These are phyloP conservation scores for Perccottus glenii DNA, from an alignment of 2,113 vertebrate species.

Conservation along the genomic window DNA sequence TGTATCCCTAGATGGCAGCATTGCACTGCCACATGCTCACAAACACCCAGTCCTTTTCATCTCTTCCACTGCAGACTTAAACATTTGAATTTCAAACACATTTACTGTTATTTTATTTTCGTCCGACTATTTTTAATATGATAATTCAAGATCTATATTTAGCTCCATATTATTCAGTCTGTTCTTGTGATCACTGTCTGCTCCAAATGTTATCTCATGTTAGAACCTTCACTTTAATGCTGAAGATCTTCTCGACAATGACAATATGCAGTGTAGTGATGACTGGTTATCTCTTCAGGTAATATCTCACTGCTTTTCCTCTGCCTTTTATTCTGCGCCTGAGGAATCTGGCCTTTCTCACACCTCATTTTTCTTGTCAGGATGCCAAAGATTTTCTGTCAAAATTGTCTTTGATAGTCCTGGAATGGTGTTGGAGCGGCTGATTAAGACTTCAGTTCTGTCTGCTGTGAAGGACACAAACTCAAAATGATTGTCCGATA, in stretches of 20 bases:
- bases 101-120: constrained; percentile 40
- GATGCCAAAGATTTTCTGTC: constrained; percentile 49
- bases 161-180: constrained; percentile 31
- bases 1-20: constrained; percentile 36
- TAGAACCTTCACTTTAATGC: background rate
- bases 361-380: constrained; percentile 36
- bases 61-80: constrained; percentile 1
- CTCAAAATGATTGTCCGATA: constrained; percentile 31
- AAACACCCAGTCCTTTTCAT: background rate
- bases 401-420: constrained; percentile 41
- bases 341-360: constrained; percentile 16
- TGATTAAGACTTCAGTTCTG: constrained; percentile 46
- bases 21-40: constrained; percentile 10
- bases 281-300: constrained; percentile 13
- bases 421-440: constrained; percentile 32
- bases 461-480: constrained; percentile 11
- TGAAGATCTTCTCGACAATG: constrained; percentile 7
- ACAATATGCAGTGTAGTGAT: constrained; percentile 12
- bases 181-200: constrained; percentile 12
- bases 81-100: constrained; percentile 56
- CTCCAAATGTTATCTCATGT: background rate
- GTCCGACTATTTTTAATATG: constrained; percentile 31
- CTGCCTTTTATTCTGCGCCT: constrained; percentile 18
- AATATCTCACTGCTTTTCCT: constrained; percentile 9
- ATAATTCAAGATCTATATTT: constrained; percentile 44